Conservation (phyloP, 2,113 vertebrate species). For the Rhynchomys soricoides region DNA sequence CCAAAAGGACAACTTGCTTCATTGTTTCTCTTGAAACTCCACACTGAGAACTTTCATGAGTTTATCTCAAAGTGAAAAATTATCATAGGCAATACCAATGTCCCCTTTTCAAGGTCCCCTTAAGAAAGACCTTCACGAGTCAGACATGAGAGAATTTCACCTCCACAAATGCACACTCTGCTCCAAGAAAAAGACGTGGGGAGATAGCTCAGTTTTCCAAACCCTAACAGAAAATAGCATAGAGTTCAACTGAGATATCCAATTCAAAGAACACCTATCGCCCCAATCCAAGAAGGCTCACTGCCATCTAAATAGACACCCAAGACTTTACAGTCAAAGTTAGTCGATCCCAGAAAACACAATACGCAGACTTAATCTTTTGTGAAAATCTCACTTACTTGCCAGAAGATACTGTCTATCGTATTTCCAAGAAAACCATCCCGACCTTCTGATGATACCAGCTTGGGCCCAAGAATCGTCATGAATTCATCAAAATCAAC, state of each 20-base stretch:
- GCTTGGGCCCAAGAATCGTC: conserved; percentile 98
- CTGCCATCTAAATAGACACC: not conserved
- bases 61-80: not conserved
- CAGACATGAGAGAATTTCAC: not conserved
- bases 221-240: not conserved
- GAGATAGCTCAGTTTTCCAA: not conserved
- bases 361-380: not conserved
- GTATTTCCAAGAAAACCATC: conserved; percentile 97
- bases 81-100: not conserved
- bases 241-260: not conserved
- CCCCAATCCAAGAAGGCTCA: not conserved
- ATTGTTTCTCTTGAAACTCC: not conserved
- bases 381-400: conserved; percentile 89
- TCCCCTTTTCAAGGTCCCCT: not conserved
- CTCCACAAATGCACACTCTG: not conserved
- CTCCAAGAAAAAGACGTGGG: not conserved
- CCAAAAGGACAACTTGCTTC: not conserved
- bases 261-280: not conserved
- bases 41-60: not conserved
- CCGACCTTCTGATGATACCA: conserved; percentile 95
- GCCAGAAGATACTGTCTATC: conserved; percentile 99
- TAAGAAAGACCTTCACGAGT: not conserved
- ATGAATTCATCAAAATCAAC: conserved; percentile 99
- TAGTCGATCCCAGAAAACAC: not conserved
- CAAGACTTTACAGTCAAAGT: not conserved